Percentiles rank a stretch among this genome's conserved stretches.
phyloP scores from a whole-genome alignment of 2,797 vertebrate genomes.

The Octomys mimax region DNA sequence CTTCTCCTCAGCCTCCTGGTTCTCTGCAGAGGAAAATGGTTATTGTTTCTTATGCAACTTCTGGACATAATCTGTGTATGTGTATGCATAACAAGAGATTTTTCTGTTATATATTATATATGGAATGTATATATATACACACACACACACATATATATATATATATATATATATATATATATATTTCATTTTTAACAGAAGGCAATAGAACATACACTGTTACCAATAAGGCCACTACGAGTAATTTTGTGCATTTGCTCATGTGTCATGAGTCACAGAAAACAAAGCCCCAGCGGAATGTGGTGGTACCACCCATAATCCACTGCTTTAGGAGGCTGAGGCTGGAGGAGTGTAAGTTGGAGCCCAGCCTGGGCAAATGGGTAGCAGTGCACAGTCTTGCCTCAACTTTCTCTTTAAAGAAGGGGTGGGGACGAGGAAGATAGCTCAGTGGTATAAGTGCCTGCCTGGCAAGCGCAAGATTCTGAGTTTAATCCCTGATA shows the following conservation, averaged over 20 bases:
- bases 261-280: neutral
- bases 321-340: neutral
- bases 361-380: neutral
- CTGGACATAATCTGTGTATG: neutral
- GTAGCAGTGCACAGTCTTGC: neutral
- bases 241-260: neutral
- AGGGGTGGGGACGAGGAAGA: neutral
- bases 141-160: no score
- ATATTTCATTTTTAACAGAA: neutral
- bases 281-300: neutral
- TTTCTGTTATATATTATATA: neutral
- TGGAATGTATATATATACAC: no score
- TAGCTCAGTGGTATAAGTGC: no score
- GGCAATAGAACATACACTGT: neutral
- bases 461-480: no score
- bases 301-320: neutral
- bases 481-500: no score
- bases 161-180: neutral
- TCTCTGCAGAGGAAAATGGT: neutral
- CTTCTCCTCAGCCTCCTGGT: neutral
- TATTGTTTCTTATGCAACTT: neutral
- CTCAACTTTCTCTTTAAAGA: neutral
- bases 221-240: neutral
- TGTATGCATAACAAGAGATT: neutral
- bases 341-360: neutral